phyloP scores from a whole-genome alignment of 2,888 invertebrate species.

The Pristionchus japonicus region DNA sequence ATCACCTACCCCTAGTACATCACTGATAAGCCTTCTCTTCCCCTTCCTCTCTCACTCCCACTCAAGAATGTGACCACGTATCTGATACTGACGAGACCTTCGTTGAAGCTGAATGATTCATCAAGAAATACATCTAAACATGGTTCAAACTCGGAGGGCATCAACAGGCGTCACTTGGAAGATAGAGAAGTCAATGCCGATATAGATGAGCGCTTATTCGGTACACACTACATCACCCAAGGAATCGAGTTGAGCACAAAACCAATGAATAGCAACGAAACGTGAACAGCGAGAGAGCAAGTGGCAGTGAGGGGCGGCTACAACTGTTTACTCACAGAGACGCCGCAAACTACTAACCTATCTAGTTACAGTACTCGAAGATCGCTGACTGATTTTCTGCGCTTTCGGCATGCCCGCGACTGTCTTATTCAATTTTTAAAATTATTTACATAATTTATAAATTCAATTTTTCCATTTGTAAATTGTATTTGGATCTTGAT shows the following conservation, averaged over 20 bases:
- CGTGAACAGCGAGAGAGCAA: not conserved
- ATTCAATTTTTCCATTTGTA: too few relatives aligned
- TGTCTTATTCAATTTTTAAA: too few relatives aligned
- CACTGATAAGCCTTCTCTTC: conserved; percentile 33
- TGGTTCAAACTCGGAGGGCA: too few relatives aligned
- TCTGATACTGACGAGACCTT: conserved; percentile 13
- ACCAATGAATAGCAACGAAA: too few relatives aligned
- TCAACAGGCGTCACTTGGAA: too few relatives aligned
- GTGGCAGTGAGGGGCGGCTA: too few relatives aligned
- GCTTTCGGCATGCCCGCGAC: too few relatives aligned
- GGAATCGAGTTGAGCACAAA: too few relatives aligned
- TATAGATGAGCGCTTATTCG: too few relatives aligned
- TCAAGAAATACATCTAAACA: not conserved
- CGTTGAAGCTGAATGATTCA: not conserved
- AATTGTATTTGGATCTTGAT: too few relatives aligned
- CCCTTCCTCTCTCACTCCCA: not conserved
- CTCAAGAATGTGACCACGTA: conserved; percentile 28
- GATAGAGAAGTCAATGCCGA: too few relatives aligned
- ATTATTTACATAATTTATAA: not conserved
- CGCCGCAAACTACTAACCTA: not conserved
- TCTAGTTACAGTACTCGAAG: not conserved
- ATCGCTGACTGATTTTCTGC: not conserved
- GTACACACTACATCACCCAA: too few relatives aligned
- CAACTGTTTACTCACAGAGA: not conserved
- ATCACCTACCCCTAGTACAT: conserved; percentile 7